Percentiles rank a stretch among this genome's conserved stretches.
These are phyloP conservation scores for Petrocephalus zakoni DNA, from an alignment of 2,113 vertebrate species.

Conservation along the genomic window DNA sequence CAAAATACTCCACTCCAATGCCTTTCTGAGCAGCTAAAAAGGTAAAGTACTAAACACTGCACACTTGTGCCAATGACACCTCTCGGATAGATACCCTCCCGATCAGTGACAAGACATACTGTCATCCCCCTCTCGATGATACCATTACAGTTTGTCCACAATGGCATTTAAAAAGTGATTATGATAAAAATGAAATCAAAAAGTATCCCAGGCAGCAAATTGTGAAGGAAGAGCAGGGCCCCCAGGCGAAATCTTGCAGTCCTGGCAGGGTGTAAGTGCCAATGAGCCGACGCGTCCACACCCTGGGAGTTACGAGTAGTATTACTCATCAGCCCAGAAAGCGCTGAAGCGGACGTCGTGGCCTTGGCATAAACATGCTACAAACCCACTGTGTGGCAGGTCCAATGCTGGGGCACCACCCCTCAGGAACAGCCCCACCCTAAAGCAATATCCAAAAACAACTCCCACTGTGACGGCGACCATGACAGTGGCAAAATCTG, in stretches of 20 bases:
- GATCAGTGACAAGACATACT: background rate
- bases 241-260: background rate
- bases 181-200: background rate
- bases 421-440: background rate
- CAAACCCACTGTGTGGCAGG: background rate
- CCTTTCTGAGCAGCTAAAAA: background rate
- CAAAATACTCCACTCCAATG: background rate
- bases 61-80: background rate
- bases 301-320: background rate
- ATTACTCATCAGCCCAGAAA: conserved; percentile 16
- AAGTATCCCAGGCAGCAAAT: background rate
- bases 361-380: background rate
- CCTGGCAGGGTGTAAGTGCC: background rate
- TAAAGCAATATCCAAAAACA: background rate
- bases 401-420: background rate
- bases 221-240: background rate
- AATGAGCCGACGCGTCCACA: background rate
- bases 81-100: background rate
- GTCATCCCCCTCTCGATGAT: background rate
- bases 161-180: background rate
- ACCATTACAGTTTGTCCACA: background rate
- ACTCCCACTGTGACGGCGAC: background rate
- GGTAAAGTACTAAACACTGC: background rate
- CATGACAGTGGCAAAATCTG: background rate
- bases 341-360: background rate